Conservation (phyloP, 2,113 vertebrate species). For the Megaceryle maxima region DNA sequence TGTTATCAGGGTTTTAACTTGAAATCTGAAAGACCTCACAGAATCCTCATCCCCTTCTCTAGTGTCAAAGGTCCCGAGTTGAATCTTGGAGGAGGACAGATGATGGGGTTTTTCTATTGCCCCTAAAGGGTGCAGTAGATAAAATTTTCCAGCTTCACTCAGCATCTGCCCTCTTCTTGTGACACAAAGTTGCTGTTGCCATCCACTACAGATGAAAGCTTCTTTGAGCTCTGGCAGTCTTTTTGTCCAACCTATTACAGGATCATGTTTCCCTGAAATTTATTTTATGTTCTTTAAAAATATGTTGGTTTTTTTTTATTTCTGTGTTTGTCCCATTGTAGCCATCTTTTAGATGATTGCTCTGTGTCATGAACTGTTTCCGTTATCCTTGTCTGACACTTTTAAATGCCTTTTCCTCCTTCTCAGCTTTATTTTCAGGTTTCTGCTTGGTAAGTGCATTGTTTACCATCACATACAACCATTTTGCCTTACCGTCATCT, state of each 20-base stretch:
- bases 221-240: neutral
- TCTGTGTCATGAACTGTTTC: neutral
- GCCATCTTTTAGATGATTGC: neutral
- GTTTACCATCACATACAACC: neutral
- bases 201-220: neutral
- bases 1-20: neutral
- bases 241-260: neutral
- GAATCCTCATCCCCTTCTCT: neutral
- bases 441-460: neutral
- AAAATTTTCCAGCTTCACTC: rapidly evolving
- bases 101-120: neutral
- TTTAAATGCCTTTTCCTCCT: neutral
- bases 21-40: neutral
- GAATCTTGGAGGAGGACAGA: neutral
- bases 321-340: neutral
- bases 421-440: neutral
- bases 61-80: neutral
- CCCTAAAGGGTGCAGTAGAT: neutral
- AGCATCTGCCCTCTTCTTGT: neutral
- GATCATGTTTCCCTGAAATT: neutral
- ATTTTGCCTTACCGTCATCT: neutral
- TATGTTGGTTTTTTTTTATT: neutral
- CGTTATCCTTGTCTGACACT: neutral
- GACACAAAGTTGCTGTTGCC: neutral
- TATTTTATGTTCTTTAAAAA: neutral